Percentiles rank a stretch among this genome's conserved stretches.
phyloP scores from a whole-genome alignment of 2,113 vertebrate genomes.

The Saguinus imperator region DNA sequence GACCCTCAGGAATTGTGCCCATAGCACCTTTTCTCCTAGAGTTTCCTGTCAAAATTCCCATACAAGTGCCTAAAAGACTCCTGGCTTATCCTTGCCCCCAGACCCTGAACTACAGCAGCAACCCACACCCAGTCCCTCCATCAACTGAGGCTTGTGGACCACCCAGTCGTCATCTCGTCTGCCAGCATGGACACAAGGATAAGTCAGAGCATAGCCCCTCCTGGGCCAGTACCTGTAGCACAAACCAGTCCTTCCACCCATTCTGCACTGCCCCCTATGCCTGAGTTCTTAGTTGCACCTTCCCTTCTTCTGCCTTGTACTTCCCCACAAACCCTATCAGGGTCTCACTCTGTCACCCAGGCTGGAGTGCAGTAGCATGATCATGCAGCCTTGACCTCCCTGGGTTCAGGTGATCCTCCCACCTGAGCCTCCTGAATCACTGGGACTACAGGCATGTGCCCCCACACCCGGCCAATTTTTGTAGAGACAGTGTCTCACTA shows the following conservation, averaged over 20 bases:
- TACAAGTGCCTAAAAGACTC: background rate
- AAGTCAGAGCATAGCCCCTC: background rate
- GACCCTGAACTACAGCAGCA: background rate
- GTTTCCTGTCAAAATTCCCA: background rate
- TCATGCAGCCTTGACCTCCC: no score
- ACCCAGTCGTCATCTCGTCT: background rate
- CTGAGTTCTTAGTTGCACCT: no score
- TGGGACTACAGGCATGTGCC: no score
- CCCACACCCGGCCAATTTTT: no score
- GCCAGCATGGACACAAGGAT: background rate
- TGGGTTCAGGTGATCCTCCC: no score
- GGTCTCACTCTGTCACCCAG: no score
- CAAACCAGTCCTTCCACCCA: background rate
- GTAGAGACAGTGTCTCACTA: no score
- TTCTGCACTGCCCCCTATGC: accelerated
- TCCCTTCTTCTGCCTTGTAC: background rate
- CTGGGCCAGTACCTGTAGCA: background rate
- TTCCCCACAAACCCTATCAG: background rate
- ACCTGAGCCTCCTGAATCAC: no score
- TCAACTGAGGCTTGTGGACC: background rate
- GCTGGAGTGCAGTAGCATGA: no score
- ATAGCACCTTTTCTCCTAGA: background rate
- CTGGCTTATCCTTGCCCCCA: background rate
- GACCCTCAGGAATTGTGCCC: background rate
- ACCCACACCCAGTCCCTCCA: background rate